A percentile compares a stretch with the other conserved stretches of the same genome.
These are phyloP conservation scores for Periparus ater DNA, from an alignment of 2,797 vertebrate species.

Conservation along the genomic window DNA sequence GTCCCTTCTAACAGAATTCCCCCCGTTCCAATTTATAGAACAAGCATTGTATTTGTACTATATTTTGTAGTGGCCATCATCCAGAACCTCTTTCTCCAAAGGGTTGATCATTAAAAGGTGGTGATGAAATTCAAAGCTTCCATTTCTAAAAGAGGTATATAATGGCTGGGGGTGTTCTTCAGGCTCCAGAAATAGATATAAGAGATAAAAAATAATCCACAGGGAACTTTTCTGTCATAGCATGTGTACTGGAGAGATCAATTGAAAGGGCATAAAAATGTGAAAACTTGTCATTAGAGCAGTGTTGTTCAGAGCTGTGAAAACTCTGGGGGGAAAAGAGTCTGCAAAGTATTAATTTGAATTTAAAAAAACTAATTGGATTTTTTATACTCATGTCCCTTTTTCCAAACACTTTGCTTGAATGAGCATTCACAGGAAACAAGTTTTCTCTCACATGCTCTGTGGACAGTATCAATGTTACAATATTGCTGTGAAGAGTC, in stretches of 20 bases:
- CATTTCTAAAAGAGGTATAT: slow-evolving; percentile 36
- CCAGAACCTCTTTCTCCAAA: slow-evolving; percentile 48
- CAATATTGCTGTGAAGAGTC: background rate
- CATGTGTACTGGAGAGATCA: slow-evolving; percentile 17
- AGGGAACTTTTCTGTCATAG: slow-evolving; percentile 5
- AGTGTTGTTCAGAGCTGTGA: background rate
- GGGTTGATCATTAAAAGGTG: slow-evolving; percentile 17
- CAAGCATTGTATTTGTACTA: slow-evolving; percentile 42
- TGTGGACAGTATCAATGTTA: background rate
- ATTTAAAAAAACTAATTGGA: background rate
- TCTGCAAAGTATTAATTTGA: background rate
- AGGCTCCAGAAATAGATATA: slow-evolving; percentile 46
- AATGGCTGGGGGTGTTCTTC: background rate
- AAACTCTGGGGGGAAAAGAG: background rate
- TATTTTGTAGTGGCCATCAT: slow-evolving; percentile 35
- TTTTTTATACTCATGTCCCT: background rate
- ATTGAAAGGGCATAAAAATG: slow-evolving; percentile 51
- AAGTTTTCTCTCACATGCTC: background rate
- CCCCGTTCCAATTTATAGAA: slow-evolving; percentile 17
- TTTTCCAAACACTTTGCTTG: background rate
- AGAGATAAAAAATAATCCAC: slow-evolving; percentile 39
- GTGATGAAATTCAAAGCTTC: slow-evolving; percentile 49
- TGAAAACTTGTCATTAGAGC: slow-evolving; percentile 27
- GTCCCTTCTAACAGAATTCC: background rate
- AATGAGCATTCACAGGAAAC: background rate